Base-by-base conservation (phyloP, 2,797 vertebrate genomes). In the Periophthalmus magnuspinnatus region DNA sequence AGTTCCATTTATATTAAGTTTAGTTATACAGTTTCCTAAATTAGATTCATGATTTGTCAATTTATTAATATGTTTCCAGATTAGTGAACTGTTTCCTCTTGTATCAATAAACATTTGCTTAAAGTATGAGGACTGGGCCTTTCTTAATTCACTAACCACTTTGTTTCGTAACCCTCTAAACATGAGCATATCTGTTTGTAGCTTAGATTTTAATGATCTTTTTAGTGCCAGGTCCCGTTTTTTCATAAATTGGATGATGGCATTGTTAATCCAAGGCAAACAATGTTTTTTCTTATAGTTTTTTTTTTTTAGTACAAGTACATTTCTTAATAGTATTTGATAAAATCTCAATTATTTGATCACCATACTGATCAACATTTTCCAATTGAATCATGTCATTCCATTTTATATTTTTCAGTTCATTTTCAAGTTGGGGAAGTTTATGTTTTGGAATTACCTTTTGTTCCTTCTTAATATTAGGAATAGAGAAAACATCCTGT, bases 1-100 rank as follows among this genome's bases (percentile, higher is more conserved):
- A 1, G 9, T 22, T 55, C 9, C 54, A 55, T 55, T 55, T 63
- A 69, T 10, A 38, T 73, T 73, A 71, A 70, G 67, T 69, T 65
- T 78, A 0, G 19, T 80, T 71, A 55, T 55, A 55, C 54, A 22
- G 1, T 55, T 55, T 1, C 52, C 5, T 4, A 2, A 4, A 32
- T 2, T 2, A 2, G 48, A 9, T 55, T 22, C n/a, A n/a, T n/a
- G n/a, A 7, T 55, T 55, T 2, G 28, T 32, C 5, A 22, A 55
- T 55, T 21, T 21, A 19, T 55, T 22, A n/a, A 22, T 55, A 6
- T 55, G 52, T 55, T 55, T 55, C 52, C 52, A 55, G 10, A 55
- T 55, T 0, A 2, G 52, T 22, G 6, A 55, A 55, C 21, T 55
- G 22, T 55, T 55, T 6, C 52, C n/a, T 8, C 2, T 4, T 55